These are phyloP conservation scores for Crotalus adamanteus DNA, from an alignment of 2,797 vertebrate species.

Conservation along the genomic window DNA sequence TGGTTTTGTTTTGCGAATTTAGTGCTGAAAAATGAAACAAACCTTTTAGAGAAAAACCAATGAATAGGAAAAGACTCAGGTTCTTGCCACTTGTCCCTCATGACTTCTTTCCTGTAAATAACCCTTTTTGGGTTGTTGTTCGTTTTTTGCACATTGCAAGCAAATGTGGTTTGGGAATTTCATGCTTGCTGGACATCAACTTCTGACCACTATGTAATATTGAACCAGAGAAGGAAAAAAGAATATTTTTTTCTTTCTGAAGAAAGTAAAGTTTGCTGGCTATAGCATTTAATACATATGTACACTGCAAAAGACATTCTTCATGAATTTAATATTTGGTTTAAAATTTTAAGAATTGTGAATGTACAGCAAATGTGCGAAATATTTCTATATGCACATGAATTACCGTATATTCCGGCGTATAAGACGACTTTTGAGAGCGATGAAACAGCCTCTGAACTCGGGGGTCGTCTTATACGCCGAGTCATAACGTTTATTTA, in stretches of 20 bases:
- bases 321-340: not conserved
- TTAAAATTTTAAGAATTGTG: not conserved
- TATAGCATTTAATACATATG: not conserved
- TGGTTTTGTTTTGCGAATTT: not conserved
- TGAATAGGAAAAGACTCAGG: not conserved
- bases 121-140: not conserved
- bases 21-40: not conserved
- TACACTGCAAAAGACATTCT: not conserved
- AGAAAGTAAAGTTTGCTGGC: slow-evolving; percentile 1
- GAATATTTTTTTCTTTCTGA: slow-evolving; percentile 52
- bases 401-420: too few species aligned
- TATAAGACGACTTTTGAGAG: too few species aligned
- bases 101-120: not conserved
- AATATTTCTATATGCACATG: not conserved
- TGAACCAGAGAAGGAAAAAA: slow-evolving; percentile 17
- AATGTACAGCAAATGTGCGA: not conserved
- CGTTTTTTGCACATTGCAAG: not conserved
- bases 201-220: slow-evolving; percentile 12
- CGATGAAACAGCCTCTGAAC: too few species aligned
- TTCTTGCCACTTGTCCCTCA: not conserved
- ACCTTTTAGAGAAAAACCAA: not conserved
- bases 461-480: too few species aligned
- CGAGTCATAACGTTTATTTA: too few species aligned
- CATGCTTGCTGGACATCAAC: slow-evolving; percentile 3
- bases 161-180: not conserved